Evolutionary conservation across 1,140 invertebrate genomes (phyloP), one percentile per base, ranked within the genome.

Genomic region (Drosophila setifemur): DNA sequence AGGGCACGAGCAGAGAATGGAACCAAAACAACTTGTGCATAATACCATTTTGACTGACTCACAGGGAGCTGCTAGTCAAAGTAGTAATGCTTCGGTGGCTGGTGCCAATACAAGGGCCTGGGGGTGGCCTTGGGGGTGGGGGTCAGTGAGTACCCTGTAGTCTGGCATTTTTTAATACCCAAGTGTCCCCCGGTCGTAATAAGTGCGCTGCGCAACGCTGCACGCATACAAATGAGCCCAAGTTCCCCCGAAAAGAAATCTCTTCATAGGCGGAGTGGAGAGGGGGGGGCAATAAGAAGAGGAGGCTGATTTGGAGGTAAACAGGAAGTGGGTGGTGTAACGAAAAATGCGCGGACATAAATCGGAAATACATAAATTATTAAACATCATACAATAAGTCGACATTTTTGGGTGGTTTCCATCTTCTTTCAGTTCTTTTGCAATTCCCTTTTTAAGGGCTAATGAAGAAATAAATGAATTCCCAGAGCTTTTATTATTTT

Each of bases 291-390:
- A 26, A 26, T 8, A 14, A 5, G 9, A 6, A 19, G 18, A 8
- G 35, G 29, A 28, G 9, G 42, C 37, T 39, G 55, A 35, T 61
- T 26, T 45, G 31, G 47, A 58, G 55, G 33, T 55, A 48, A 37
- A 29, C 58, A 33, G 23, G 39, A 49, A 64, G 60, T 64, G 60
- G 60, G 40, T 47, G 54, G 52, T 14, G 44, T 66, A 79, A 60
- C 58, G 60, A 74, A 83, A 85, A 85, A 78, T 78, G 79, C 57
- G 71, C 61, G 61, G 60, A 69, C 75, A 86, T 70, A 86, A 85
- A 79, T 85, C 81, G 81, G 81, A 85, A 85, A 81, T 79, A 81
- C 81, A 85, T 85, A 85, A 85, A 85, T 86, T 85, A 85, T 86
- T 86, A 85, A 85, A 73, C 39, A 53, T 85, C 71, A 50, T 49